These are phyloP conservation scores for Paralichthys olivaceus DNA, from an alignment of 2,113 vertebrate species.

Conservation along the genomic window DNA sequence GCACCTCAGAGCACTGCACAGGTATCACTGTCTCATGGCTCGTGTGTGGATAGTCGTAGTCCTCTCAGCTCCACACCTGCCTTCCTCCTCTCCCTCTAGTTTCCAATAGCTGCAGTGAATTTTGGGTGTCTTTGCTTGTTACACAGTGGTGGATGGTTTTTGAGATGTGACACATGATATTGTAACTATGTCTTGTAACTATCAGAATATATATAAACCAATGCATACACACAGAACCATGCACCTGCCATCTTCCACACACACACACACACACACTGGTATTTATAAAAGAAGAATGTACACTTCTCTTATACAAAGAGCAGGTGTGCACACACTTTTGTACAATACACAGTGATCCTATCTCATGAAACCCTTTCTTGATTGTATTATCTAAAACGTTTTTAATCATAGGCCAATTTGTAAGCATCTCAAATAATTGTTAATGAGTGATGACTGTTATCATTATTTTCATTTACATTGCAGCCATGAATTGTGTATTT, in stretches of 20 bases:
- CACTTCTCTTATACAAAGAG: background rate
- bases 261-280: background rate
- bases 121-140: background rate
- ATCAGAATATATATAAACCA: background rate
- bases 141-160: background rate
- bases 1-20: conserved; percentile 89
- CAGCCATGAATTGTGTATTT: background rate
- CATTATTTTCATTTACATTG: background rate
- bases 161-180: background rate
- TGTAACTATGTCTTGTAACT: background rate
- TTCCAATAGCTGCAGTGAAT: conserved; percentile 6
- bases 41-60: conserved; percentile 22
- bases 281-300: background rate
- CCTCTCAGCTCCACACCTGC: conserved; percentile 11
- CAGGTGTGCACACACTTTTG: background rate
- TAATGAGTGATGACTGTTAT: background rate
- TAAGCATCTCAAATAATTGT: background rate
- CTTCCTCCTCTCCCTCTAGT: conserved; percentile 18
- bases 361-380: background rate
- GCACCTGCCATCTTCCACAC: background rate
- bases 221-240: background rate
- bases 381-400: too few relatives aligned
- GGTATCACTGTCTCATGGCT: conserved; percentile 81
- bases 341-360: background rate
- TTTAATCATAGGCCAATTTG: background rate